Percentiles rank a stretch among this genome's conserved stretches.
phyloP scores from a whole-genome alignment of 2,113 vertebrate species.

The Rynchops niger region DNA sequence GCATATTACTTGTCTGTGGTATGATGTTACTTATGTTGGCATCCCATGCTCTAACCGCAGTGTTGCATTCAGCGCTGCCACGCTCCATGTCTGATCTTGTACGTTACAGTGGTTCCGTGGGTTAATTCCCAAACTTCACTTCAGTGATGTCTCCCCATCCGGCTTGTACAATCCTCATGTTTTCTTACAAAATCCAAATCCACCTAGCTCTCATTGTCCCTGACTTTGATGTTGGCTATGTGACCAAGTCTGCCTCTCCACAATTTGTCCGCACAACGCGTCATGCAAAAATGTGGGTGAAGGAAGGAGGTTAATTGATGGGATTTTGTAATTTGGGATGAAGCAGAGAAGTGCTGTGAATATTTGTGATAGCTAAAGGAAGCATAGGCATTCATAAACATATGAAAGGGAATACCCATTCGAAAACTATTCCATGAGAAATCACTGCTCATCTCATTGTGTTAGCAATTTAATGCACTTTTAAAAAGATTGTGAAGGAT shows the following conservation, averaged over 20 bases:
- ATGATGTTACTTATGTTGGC: not conserved
- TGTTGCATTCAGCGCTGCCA: not conserved
- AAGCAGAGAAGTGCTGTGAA: not conserved
- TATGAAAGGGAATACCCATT: not conserved
- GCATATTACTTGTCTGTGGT: not conserved
- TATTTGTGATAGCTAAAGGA: not conserved
- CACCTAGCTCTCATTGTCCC: not conserved
- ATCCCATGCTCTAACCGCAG: rapidly evolving
- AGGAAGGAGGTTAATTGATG: not conserved
- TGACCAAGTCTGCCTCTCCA: not conserved
- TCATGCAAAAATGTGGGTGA: not conserved
- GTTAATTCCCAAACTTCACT: not conserved
- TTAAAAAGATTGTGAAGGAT: not conserved
- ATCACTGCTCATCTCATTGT: not conserved
- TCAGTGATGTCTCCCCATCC: not conserved
- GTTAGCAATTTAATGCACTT: not conserved
- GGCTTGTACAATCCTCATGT: too few relatives aligned
- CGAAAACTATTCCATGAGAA: not conserved
- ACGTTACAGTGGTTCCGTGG: not conserved
- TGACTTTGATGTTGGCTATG: not conserved
- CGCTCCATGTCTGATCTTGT: not conserved
- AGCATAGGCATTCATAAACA: not conserved
- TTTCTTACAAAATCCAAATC: not conserved
- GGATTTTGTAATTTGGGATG: not conserved
- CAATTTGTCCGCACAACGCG: not conserved